These are phyloP conservation scores for Phymanthus crucifer DNA, from an alignment of 92 coral and sea anemone species.

Conservation along the genomic window DNA sequence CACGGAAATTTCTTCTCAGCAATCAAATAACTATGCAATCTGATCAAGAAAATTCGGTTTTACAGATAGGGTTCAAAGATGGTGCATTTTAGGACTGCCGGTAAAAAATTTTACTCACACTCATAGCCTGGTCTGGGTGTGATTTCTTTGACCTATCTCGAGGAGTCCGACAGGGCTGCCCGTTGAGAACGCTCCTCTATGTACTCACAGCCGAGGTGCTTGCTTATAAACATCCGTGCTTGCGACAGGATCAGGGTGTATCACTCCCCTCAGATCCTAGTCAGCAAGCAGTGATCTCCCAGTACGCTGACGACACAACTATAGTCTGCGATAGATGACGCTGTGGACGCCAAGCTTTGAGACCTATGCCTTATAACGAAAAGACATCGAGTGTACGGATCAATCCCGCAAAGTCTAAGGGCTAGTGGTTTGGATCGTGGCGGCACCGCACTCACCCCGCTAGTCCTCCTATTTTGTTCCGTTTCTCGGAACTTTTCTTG, in stretches of 20 bases:
- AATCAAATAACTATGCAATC: too few relatives aligned
- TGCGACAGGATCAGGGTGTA: conserved; percentile 8
- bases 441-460: background rate
- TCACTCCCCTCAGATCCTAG: background rate
- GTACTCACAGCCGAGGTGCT: conserved; percentile 24
- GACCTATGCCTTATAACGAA: background rate
- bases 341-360: background rate
- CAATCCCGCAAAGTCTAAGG: too few relatives aligned
- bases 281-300: background rate
- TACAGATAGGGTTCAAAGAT: too few relatives aligned
- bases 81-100: too few relatives aligned
- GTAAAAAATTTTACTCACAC: too few relatives aligned
- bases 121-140: too few relatives aligned
- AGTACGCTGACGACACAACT: conserved; percentile 50
- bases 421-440: too few relatives aligned
- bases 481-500: conserved; percentile 20
- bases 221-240: conserved; percentile 18
- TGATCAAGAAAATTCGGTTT: too few relatives aligned
- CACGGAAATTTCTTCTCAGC: too few relatives aligned
- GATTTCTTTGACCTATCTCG: too few relatives aligned
- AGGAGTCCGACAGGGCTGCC: background rate
- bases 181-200: conserved; percentile 20
- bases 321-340: background rate
- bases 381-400: background rate
- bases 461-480: conserved; percentile 28